These are phyloP conservation scores for Tapirus indicus DNA, from an alignment of 2,797 vertebrate species.

Conservation along the genomic window DNA sequence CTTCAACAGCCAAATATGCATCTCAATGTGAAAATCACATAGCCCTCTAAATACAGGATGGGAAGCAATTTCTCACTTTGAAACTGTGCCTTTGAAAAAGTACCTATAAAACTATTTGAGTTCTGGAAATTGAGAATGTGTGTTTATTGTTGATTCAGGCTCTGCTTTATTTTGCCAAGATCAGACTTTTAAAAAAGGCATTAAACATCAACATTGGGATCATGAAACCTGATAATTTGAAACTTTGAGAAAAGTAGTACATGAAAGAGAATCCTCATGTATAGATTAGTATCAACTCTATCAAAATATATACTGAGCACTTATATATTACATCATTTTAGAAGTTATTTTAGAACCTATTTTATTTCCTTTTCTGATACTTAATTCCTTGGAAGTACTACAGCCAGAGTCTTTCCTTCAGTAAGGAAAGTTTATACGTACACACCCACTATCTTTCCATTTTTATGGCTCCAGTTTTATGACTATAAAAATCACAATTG, in stretches of 20 bases:
- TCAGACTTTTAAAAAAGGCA: background rate
- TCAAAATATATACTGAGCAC: background rate
- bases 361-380: background rate
- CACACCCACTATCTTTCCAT: background rate
- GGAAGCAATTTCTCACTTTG: background rate
- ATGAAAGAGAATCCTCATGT: background rate
- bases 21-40: conserved; percentile 53
- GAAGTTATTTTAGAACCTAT: background rate
- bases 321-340: background rate
- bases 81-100: background rate
- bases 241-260: background rate
- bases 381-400: background rate
- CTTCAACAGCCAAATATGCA: conserved; percentile 67
- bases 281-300: background rate
- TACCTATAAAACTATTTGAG: background rate
- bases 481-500: background rate
- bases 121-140: background rate
- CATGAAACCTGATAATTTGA: background rate
- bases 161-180: background rate
- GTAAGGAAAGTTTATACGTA: background rate
- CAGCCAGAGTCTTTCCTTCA: background rate
- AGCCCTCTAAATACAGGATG: background rate
- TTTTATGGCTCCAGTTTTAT: background rate
- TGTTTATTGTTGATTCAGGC: background rate
- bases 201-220: background rate